Percentiles rank a stretch among this genome's conserved stretches.
These are phyloP conservation scores for Paralvinella palmiformis DNA, from an alignment of 1,140 invertebrate species.

Conservation along the genomic window DNA sequence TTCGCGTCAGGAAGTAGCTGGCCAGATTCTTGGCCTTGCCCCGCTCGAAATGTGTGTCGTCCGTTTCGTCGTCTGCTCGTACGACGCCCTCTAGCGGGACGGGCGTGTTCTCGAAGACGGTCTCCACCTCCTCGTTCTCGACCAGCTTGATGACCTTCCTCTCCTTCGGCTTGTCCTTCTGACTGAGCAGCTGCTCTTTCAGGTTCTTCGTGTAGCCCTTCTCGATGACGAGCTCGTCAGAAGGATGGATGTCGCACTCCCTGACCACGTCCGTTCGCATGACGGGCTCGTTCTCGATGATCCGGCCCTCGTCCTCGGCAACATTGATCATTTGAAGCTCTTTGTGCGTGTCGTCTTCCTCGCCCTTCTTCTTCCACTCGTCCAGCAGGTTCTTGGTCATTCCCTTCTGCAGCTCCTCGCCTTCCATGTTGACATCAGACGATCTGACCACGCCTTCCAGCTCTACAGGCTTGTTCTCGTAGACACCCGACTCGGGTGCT, in stretches of 20 bases:
- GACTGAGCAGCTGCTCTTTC: background rate
- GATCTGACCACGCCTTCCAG: slow-evolving; percentile 16
- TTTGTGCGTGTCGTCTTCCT: slow-evolving; percentile 7
- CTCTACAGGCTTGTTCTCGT: slow-evolving; percentile 13
- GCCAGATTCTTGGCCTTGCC: slow-evolving; percentile 5
- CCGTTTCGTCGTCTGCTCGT: background rate
- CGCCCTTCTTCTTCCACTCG: slow-evolving; percentile 15
- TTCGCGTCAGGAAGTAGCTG: slow-evolving; percentile 1
- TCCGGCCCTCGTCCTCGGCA: slow-evolving; percentile 5
- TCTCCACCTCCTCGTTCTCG: slow-evolving; percentile 4
- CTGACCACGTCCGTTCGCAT: slow-evolving; percentile 12
- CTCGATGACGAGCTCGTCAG: background rate
- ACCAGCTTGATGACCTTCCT: slow-evolving; percentile 10
- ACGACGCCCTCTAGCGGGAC: slow-evolving; percentile 11
- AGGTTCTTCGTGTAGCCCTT: slow-evolving; percentile 8
- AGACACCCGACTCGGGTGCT: slow-evolving; percentile 8
- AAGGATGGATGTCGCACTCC: slow-evolving; percentile 5
- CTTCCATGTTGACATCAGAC: slow-evolving; percentile 10
- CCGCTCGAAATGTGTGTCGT: background rate
- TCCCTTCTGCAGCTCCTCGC: slow-evolving; percentile 9
- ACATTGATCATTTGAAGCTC: slow-evolving; percentile 4
- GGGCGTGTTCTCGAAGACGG: slow-evolving; percentile 16
- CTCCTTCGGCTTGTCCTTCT: background rate
- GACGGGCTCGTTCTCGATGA: slow-evolving; percentile 16
- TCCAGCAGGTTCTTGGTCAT: slow-evolving; percentile 10